Evolutionary conservation across 1,140 invertebrate species (phyloP).

Genomic region (Rhynchophorus ferrugineus): DNA sequence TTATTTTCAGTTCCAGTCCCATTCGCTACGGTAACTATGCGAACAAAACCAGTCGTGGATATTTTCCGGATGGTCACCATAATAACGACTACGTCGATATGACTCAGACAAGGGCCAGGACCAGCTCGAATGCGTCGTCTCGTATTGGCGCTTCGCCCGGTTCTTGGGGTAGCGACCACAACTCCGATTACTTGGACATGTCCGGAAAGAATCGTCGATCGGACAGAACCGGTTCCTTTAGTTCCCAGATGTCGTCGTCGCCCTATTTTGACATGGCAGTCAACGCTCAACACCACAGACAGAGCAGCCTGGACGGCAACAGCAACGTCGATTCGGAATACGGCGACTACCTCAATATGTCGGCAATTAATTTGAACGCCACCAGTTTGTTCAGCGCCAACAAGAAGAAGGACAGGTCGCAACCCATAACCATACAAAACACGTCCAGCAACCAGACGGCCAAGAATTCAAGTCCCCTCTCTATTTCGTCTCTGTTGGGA

Average conservation of each 20-base stretch:
- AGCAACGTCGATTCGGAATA: slow-evolving; percentile 28
- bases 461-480: slow-evolving; percentile 25
- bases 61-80: background rate
- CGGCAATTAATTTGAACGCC: slow-evolving; percentile 13
- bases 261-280: slow-evolving; percentile 16
- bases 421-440: slow-evolving; percentile 52
- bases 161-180: slow-evolving; percentile 7
- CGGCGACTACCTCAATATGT: slow-evolving; percentile 42
- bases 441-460: slow-evolving; percentile 7
- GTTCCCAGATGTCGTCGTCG: slow-evolving; percentile 26
- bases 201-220: slow-evolving; percentile 34
- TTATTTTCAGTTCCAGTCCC: slow-evolving; percentile 11
- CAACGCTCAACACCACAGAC: slow-evolving; percentile 26
- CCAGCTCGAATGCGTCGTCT: slow-evolving; percentile 15
- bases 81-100: slow-evolving; percentile 44
- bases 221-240: slow-evolving; percentile 40
- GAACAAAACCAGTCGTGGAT: background rate
- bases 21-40: background rate
- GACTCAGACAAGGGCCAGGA: slow-evolving; percentile 24
- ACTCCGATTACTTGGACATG: slow-evolving; percentile 26
- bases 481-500: slow-evolving; percentile 17
- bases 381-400: slow-evolving; percentile 29
- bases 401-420: slow-evolving; percentile 45
- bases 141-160: slow-evolving; percentile 14
- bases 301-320: slow-evolving; percentile 31